Evolutionary conservation across 2,888 invertebrate species (phyloP), one percentile per base, ranked within the genome.

Genomic region (Chrysolina americana): DNA sequence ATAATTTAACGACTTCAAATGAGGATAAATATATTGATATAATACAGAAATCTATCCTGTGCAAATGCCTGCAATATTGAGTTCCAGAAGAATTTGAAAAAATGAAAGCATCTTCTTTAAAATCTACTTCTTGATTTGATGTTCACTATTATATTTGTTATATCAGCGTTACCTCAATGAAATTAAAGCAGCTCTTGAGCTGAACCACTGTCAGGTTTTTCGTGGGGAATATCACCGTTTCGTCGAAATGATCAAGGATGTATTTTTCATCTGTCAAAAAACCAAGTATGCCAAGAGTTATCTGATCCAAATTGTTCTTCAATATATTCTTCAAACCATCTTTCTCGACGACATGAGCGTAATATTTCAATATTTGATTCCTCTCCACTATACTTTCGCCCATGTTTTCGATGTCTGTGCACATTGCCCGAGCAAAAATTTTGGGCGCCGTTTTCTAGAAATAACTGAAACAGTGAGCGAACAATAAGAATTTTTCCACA

Each of bases 141-240:
- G 36, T 8, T 8, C 4, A 36, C 36, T 3, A 36, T 36, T 36
- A 28, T 36, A 36, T 36, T 36, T 36, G 36, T 36, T 36, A 36
- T 8, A 36, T 36, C 8, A 36, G 36, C 8, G 8, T 76, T 77
- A 84, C 84, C 81, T 84, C 79, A 10, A 85, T 73, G 71, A 78
- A 82, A 21, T 74, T 59, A 9, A 83, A 65, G 63, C 83, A 81
- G 15, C 73, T 65, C 11, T 71, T 56, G 62, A 84, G 87, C 84
- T 76, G 86, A 86, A 87, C 87, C 87, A 81, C 86, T 84, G 70
- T 89, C 85, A 82, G 86, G 47, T 76, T 72, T 65, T 82, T 80
- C 5, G 66, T 70, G 85, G 86, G 71, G 89, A 84, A 84, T 71
- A 83, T 76, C 6, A 83, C 76, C 47, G 66, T 75, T 75, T 79